Evolutionary conservation across 2,797 vertebrate species (phyloP).

Genomic region (Arnoldichthys spilopterus): DNA sequence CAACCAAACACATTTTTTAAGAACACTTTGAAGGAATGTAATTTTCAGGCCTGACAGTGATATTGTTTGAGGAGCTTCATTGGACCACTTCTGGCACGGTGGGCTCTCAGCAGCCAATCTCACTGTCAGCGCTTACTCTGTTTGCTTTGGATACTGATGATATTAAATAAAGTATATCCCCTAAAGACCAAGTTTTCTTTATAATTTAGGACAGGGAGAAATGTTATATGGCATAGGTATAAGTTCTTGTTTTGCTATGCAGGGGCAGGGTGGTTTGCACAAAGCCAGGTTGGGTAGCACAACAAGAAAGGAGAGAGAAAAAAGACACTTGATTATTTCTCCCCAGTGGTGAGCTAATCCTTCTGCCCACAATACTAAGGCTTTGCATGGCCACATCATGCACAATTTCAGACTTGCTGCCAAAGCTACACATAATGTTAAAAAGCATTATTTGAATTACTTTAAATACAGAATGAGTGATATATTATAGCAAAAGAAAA

Average conservation of each 20-base stretch:
- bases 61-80: conserved; percentile 35
- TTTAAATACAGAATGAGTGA: conserved; percentile 36
- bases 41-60: not conserved
- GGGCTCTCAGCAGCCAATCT: conserved; percentile 68
- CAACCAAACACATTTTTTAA: not conserved
- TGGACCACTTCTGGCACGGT: conserved; percentile 58
- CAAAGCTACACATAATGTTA: conserved; percentile 68
- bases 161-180: conserved; percentile 68
- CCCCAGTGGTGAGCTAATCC: conserved; percentile 63
- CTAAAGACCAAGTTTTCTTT: conserved; percentile 63
- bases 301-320: conserved; percentile 18
- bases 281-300: conserved; percentile 35
- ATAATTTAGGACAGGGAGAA: conserved; percentile 75
- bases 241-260: conserved; percentile 64
- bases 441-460: conserved; percentile 70
- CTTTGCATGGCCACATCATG: conserved; percentile 64
- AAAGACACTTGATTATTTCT: conserved; percentile 33
- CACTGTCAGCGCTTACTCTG: conserved; percentile 70
- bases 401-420: conserved; percentile 68
- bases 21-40: not conserved
- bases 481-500: conserved; percentile 54
- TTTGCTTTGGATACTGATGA: conserved; percentile 69
- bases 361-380: conserved; percentile 56
- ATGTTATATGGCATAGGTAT: conserved; percentile 68
- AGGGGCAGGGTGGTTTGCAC: conserved; percentile 51